Conservation (phyloP, 2,888 invertebrate genomes). For the Nycteola revayana region DNA sequence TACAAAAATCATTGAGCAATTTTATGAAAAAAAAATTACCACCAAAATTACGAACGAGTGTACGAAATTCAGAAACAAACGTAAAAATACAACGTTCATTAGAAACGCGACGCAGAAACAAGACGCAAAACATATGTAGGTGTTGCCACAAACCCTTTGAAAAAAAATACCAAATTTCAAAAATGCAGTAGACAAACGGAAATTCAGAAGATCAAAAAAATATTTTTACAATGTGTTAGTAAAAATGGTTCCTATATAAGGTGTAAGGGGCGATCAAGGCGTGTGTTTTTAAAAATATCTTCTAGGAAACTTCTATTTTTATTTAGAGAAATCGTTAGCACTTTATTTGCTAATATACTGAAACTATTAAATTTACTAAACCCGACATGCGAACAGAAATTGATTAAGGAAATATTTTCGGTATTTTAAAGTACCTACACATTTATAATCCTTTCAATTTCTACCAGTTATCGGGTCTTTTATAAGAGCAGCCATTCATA, state of each 20-base stretch:
- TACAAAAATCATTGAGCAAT: conserved; percentile 73
- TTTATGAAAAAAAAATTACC: conserved; percentile 64
- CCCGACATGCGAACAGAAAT: conserved; percentile 19
- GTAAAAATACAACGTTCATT: conserved; percentile 36
- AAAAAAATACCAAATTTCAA: conserved; percentile 33
- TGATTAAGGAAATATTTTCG: conserved; percentile 10
- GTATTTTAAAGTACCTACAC: too few species aligned
- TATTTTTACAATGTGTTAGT: conserved; percentile 45
- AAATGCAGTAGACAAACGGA: conserved; percentile 36
- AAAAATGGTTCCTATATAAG: conserved; percentile 40
- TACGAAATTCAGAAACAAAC: conserved; percentile 42
- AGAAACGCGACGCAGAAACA: conserved; percentile 37
- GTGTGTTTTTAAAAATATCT: conserved; percentile 49
- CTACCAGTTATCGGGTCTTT: neutral
- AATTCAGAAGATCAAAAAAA: conserved; percentile 34
- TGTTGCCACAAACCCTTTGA: conserved; percentile 48
- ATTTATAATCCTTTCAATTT: too few species aligned
- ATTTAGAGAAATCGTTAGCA: conserved; percentile 48
- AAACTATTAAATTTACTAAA: conserved; percentile 50
- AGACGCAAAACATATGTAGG: conserved; percentile 40
- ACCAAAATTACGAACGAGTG: conserved; percentile 49
- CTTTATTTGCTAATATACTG: conserved; percentile 41
- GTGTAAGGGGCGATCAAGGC: conserved; percentile 54
- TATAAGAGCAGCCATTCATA: conserved; percentile 22
- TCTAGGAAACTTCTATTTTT: conserved; percentile 38